Evolutionary conservation across 2,888 invertebrate genomes (phyloP).

Genomic region (Malthinus flaveolus): DNA sequence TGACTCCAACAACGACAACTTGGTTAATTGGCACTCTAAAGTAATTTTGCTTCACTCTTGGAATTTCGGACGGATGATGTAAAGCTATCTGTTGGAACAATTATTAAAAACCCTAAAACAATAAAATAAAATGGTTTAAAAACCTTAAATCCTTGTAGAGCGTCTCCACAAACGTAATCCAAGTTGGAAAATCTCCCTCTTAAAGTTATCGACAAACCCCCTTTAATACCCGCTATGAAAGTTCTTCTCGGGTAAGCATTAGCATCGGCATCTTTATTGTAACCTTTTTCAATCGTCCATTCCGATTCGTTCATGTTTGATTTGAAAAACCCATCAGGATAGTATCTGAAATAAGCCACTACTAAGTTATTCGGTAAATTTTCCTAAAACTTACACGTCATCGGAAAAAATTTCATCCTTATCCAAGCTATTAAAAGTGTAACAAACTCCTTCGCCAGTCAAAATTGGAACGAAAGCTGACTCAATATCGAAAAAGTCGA

Average conservation of each 20-base stretch:
- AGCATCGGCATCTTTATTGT: slow-evolving; percentile 55
- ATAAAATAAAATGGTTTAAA: slow-evolving; percentile 52
- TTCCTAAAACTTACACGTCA: slow-evolving; percentile 45
- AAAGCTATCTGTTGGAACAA: not conserved
- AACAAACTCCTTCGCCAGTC: slow-evolving; percentile 74
- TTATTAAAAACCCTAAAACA: not conserved
- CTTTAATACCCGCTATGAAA: slow-evolving; percentile 37
- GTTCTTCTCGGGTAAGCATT: slow-evolving; percentile 70
- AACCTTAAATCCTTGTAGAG: slow-evolving; percentile 21
- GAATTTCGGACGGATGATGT: slow-evolving; percentile 61
- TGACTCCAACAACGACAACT: slow-evolving; percentile 67
- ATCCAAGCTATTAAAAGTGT: slow-evolving; percentile 68
- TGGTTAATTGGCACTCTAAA: slow-evolving; percentile 66
- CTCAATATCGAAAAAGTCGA: no score
- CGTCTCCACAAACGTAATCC: slow-evolving; percentile 60
- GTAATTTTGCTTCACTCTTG: slow-evolving; percentile 62
- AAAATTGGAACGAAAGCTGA: slow-evolving; percentile 61
- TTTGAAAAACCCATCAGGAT: no score
- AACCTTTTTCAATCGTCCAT: slow-evolving; percentile 69
- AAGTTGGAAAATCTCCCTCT: slow-evolving; percentile 46
- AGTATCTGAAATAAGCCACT: no score
- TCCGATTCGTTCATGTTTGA: no score
- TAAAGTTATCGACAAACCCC: slow-evolving; percentile 58
- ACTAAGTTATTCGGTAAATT: no score
- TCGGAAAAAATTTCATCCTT: slow-evolving; percentile 61